Evolutionary conservation across 2,888 invertebrate species (phyloP).

Genomic region (Mesorhabditis belari): DNA sequence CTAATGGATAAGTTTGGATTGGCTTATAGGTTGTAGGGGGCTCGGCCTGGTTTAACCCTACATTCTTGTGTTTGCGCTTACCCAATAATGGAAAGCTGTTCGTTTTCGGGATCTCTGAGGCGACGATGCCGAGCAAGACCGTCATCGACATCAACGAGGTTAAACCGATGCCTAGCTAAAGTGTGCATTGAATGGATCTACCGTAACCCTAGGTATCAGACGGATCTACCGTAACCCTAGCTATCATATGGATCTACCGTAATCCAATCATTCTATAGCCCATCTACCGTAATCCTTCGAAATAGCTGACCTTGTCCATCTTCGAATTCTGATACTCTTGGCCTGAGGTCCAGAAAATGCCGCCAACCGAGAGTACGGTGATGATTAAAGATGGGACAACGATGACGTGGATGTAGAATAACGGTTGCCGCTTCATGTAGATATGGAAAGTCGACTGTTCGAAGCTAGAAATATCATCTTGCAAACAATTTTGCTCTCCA

Average conservation of each 20-base stretch:
- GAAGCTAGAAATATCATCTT: no score
- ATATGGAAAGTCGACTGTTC: no score
- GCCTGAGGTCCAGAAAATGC: neutral
- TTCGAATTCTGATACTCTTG: neutral
- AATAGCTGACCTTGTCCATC: neutral
- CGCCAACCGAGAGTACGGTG: neutral
- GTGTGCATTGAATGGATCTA: neutral
- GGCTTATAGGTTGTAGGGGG: no score
- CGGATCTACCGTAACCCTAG: no score
- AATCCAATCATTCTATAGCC: no score
- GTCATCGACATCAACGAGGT: conserved; percentile 22
- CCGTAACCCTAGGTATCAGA: neutral
- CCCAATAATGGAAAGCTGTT: conserved; percentile 16
- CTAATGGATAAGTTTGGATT: no score
- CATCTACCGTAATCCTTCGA: no score
- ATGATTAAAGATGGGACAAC: neutral
- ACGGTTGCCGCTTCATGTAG: no score
- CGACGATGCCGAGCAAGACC: conserved; percentile 18
- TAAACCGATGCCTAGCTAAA: conserved; percentile 12
- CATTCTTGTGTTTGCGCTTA: no score
- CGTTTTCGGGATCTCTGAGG: conserved; percentile 18
- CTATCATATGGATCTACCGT: no score
- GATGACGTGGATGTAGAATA: neutral
- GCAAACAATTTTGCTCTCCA: no score
- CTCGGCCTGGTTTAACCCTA: no score